Evolutionary conservation across 2,113 vertebrate species (phyloP).

Genomic region (zebrafish (Danio rerio)): DNA sequence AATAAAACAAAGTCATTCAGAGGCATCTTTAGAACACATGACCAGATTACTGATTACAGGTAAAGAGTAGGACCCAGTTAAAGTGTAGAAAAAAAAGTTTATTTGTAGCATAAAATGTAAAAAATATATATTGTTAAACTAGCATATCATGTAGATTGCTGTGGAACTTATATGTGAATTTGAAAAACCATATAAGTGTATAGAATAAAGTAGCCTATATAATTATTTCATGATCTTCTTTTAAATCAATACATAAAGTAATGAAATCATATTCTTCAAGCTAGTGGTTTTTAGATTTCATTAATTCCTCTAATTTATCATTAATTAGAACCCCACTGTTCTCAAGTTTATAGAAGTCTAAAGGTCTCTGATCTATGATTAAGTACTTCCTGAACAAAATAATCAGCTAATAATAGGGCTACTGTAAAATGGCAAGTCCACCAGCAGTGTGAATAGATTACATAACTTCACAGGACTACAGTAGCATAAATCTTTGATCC

Average conservation of each 20-base stretch:
- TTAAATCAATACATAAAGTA: no score
- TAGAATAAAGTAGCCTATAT: no score
- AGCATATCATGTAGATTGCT: no score
- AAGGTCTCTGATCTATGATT: slow-evolving; percentile 12
- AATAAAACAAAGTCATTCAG: background rate
- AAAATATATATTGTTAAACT: no score
- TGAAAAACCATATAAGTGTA: no score
- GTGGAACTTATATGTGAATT: no score
- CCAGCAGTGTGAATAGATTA: background rate
- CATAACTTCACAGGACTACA: background rate
- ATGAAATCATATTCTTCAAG: no score
- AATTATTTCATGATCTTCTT: no score
- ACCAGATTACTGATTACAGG: background rate
- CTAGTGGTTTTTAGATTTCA: background rate
- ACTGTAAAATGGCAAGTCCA: background rate
- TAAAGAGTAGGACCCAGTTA: background rate
- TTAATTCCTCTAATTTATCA: background rate
- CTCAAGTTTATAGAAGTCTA: slow-evolving; percentile 7
- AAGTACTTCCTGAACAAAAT: background rate
- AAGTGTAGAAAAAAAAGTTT: background rate
- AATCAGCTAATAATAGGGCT: background rate
- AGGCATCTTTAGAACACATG: background rate
- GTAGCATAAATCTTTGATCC: background rate
- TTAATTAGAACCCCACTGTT: background rate
- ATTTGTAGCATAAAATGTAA: no score